Evolutionary conservation across 2,797 vertebrate genomes (phyloP), one percentile per base, ranked within the genome.

Genomic region (Tokudaia muenninki): DNA sequence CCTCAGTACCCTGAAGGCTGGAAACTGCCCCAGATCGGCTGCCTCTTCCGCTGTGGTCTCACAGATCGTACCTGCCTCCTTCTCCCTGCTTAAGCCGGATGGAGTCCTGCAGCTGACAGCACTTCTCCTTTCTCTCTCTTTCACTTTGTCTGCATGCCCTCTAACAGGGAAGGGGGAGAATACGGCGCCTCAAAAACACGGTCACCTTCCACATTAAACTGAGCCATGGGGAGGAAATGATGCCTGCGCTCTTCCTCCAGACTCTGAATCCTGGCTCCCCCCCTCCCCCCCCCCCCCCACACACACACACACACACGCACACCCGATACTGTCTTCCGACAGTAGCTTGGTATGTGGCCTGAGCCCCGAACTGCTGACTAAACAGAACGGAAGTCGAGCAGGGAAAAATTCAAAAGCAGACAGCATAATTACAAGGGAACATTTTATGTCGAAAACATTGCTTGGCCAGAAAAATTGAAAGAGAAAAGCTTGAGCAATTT

Each of bases 391-490:
- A 94, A 90, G 93, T 31, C 19, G 17, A 92, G 96, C 57, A 13
- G 50, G 82, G 44, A 59, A 37, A 61, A 47, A 75, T 72, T n/a
- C 37, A 24, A 44, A 63, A 26, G 44, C 63, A 79, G 93, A 86
- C 84, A 26, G 77, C 95, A 9, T 84, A 67, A 96, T 94, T 96
- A 86, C 82, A 83, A 75, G 65, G 34, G 92, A 72, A 55, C 37
- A 5, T 78, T 96, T 91, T 17, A 61, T 79, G 83, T 63, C 26
- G 78, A 95, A 95, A 95, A 86, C 91, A 83, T 95, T 59, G 75
- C 94, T 97, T 87, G 77, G 87, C 78, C 29, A 4, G 93, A 95
- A 97, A 95, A 97, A 88, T 83, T 72, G 83, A 2, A 59, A n/a
- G 50, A 67, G 81, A 70, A 77, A 83, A 79, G 22, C 74, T 59